Evolutionary conservation across 2,888 invertebrate genomes (phyloP).

Genomic region (Drosophila paranaensis): DNA sequence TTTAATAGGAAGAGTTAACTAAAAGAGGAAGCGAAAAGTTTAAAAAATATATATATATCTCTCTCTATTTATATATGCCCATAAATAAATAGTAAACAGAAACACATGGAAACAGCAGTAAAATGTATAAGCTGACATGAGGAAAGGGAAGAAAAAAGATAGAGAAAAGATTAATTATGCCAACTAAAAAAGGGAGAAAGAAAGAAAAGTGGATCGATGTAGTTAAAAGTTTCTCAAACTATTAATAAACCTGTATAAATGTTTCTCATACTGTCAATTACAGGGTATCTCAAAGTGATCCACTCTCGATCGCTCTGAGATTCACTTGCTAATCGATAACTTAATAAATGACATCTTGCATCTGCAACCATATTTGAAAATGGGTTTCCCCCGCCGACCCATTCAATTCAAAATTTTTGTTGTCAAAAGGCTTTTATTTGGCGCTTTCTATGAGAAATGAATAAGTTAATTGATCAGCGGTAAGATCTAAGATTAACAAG

Average conservation of each 20-base stretch:
- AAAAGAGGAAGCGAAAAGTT: constrained; percentile 4
- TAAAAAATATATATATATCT: constrained; percentile 1
- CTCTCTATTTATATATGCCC: constrained; percentile 2
- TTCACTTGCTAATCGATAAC: constrained; percentile 1
- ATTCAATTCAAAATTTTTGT: constrained; percentile 1
- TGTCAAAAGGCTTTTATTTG: constrained; percentile 1
- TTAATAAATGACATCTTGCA: neutral
- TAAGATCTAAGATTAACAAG: constrained; percentile 11
- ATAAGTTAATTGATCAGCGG: constrained; percentile 7
- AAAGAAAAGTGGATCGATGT: neutral
- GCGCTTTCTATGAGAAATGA: constrained; percentile 8
- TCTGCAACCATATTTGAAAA: neutral
- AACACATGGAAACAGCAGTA: constrained; percentile 5
- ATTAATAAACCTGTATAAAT: too few relatives aligned
- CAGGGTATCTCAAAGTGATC: neutral
- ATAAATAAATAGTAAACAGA: constrained; percentile 9
- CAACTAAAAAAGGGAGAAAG: neutral
- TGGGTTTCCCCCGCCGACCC: neutral
- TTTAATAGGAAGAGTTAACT: constrained; percentile 1
- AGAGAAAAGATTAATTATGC: constrained; percentile 1
- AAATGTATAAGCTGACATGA: neutral
- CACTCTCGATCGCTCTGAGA: neutral
- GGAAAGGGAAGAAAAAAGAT: constrained; percentile 4
- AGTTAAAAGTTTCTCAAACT: neutral
- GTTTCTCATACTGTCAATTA: neutral